Evolutionary conservation across 2,797 vertebrate genomes (phyloP).

Genomic region (Sebastes glaucus): DNA sequence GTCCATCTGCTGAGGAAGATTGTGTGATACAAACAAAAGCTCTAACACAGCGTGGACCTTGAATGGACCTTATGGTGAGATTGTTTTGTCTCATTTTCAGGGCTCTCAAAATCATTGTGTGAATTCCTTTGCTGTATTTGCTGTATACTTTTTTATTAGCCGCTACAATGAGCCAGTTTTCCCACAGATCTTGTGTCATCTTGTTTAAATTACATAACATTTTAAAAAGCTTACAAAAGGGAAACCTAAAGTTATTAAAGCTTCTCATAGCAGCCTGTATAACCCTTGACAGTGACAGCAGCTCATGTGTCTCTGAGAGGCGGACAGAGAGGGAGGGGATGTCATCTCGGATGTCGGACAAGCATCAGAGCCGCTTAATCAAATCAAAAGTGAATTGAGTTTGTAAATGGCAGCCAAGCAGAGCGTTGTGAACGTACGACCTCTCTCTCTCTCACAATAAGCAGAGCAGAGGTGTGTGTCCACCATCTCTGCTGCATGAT

Average conservation of each 20-base stretch:
- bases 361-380: slow-evolving; percentile 63
- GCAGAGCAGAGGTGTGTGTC: slow-evolving; percentile 13
- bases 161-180: neutral
- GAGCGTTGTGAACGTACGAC: slow-evolving; percentile 25
- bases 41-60: neutral
- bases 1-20: neutral
- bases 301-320: slow-evolving; percentile 52
- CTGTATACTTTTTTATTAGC: neutral
- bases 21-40: neutral
- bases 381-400: slow-evolving; percentile 74
- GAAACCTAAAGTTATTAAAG: neutral
- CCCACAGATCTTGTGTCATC: neutral
- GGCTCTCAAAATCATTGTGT: too few relatives aligned
- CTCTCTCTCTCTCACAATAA: neutral
- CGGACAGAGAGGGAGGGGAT: slow-evolving; percentile 26
- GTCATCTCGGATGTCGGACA: slow-evolving; percentile 66
- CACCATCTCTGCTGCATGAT: slow-evolving; percentile 21
- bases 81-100: neutral
- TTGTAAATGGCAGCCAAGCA: slow-evolving; percentile 68
- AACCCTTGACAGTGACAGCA: slow-evolving; percentile 35
- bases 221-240: neutral
- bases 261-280: neutral
- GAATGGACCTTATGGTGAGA: neutral
- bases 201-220: neutral
- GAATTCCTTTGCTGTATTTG: neutral